phyloP scores from a whole-genome alignment of 2,888 invertebrate species.

The Boloria selene region DNA sequence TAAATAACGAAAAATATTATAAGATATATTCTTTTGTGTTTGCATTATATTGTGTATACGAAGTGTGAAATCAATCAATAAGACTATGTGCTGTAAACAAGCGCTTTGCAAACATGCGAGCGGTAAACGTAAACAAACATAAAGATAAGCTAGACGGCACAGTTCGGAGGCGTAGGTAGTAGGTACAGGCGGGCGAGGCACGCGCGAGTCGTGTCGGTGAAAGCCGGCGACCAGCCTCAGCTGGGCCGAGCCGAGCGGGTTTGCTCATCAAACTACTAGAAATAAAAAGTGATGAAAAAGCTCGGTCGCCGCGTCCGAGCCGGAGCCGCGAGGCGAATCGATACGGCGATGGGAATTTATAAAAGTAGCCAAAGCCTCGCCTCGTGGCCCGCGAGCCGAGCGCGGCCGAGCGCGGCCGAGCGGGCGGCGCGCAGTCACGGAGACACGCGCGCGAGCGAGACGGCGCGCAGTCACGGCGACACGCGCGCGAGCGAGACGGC shows the following conservation, averaged over 20 bases:
- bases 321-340: slow-evolving; percentile 49
- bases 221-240: too few relatives aligned
- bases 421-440: too few relatives aligned
- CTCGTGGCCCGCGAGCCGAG: slow-evolving; percentile 20
- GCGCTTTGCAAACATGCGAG: too few relatives aligned
- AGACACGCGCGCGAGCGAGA: slow-evolving; percentile 41
- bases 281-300: slow-evolving; percentile 33
- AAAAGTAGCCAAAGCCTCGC: slow-evolving; percentile 45
- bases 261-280: slow-evolving; percentile 22
- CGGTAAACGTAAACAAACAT: too few relatives aligned
- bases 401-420: slow-evolving; percentile 43
- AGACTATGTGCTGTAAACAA: too few relatives aligned
- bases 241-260: background rate
- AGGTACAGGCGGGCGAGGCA: background rate
- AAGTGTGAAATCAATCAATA: too few relatives aligned
- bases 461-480: slow-evolving; percentile 15
- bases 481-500: slow-evolving; percentile 56
- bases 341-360: slow-evolving; percentile 58
- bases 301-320: slow-evolving; percentile 33
- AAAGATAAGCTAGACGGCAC: too few relatives aligned
- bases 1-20: too few relatives aligned
- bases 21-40: too few relatives aligned
- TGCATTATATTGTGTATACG: too few relatives aligned
- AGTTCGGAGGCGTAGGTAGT: too few relatives aligned
- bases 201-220: background rate